These are phyloP conservation scores for Plectropomus leopardus DNA, from an alignment of 2,113 vertebrate genomes.

Conservation along the genomic window DNA sequence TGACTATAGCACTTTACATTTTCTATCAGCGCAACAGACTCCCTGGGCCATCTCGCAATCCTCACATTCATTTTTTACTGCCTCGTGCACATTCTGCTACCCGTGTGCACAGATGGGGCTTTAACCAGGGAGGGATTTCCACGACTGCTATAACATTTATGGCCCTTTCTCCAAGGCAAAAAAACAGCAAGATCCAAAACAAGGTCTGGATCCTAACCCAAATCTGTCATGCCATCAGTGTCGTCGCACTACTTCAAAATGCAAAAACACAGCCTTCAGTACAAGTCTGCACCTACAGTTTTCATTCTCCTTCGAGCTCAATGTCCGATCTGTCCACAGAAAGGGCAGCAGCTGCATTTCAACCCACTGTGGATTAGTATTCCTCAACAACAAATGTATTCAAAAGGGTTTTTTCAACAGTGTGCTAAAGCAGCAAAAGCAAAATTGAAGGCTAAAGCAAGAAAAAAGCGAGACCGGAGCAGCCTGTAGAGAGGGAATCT, in stretches of 20 bases:
- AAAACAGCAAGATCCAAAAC: slow-evolving; percentile 55
- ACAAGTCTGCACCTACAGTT: neutral
- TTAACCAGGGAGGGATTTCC: slow-evolving; percentile 68
- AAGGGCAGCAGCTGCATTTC: slow-evolving; percentile 32
- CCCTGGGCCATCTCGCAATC: slow-evolving; percentile 67
- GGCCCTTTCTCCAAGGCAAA: slow-evolving; percentile 57
- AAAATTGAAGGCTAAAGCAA: slow-evolving; percentile 42
- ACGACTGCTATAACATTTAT: slow-evolving; percentile 58
- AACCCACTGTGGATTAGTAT: neutral
- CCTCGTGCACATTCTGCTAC: slow-evolving; percentile 45
- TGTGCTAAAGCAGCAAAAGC: slow-evolving; percentile 23
- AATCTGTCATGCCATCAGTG: slow-evolving; percentile 61
- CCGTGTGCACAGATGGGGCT: slow-evolving; percentile 67
- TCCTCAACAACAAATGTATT: slow-evolving; percentile 31
- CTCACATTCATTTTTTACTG: slow-evolving; percentile 72
- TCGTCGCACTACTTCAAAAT: slow-evolving; percentile 29
- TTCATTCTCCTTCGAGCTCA: slow-evolving; percentile 4
- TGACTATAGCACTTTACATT: slow-evolving; percentile 83
- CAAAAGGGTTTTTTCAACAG: slow-evolving; percentile 22
- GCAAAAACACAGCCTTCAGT: slow-evolving; percentile 29
- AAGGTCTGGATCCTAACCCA: slow-evolving; percentile 66
- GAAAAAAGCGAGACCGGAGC: slow-evolving; percentile 22
- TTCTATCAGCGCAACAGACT: slow-evolving; percentile 78
- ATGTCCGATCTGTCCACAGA: slow-evolving; percentile 24
- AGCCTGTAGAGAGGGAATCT: slow-evolving; percentile 32